A percentile compares a stretch with the other conserved stretches of the same genome.
These are phyloP conservation scores for Naja naja DNA, from an alignment of 2,113 vertebrate genomes.

Conservation along the genomic window DNA sequence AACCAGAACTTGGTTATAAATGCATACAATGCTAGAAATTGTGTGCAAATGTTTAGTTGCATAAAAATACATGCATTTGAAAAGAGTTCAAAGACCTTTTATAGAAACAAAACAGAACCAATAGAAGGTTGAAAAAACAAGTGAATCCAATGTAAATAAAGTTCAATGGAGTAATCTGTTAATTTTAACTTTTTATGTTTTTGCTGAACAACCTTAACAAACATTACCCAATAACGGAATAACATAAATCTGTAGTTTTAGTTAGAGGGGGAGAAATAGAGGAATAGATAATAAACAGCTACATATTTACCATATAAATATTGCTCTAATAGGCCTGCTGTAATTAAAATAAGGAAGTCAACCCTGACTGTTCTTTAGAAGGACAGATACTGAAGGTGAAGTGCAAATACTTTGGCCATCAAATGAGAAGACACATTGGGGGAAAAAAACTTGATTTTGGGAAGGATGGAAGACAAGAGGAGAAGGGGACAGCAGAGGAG, in stretches of 20 bases:
- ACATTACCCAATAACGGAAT: neutral
- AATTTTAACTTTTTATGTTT: neutral
- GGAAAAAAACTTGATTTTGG: too few relatives aligned
- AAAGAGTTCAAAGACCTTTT: neutral
- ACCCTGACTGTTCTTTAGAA: too few relatives aligned
- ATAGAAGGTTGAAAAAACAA: neutral
- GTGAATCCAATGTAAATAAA: neutral
- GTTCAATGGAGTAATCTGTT: neutral
- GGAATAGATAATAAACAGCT: neutral
- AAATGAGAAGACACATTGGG: too few relatives aligned
- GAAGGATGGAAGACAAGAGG: too few relatives aligned
- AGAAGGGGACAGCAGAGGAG: too few relatives aligned
- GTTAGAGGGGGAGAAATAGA: neutral
- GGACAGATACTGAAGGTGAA: too few relatives aligned
- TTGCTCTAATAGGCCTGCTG: neutral
- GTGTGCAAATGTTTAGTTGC: neutral
- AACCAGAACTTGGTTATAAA: neutral
- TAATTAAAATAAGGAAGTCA: neutral
- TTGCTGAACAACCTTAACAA: neutral
- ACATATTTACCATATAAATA: neutral
- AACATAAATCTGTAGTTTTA: neutral
- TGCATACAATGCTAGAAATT: neutral
- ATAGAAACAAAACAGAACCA: too few relatives aligned
- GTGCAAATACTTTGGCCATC: too few relatives aligned
- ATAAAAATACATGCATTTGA: neutral